These are phyloP conservation scores for Montipora foliosa DNA, from an alignment of 64 coral and sea anemone species.

Conservation along the genomic window DNA sequence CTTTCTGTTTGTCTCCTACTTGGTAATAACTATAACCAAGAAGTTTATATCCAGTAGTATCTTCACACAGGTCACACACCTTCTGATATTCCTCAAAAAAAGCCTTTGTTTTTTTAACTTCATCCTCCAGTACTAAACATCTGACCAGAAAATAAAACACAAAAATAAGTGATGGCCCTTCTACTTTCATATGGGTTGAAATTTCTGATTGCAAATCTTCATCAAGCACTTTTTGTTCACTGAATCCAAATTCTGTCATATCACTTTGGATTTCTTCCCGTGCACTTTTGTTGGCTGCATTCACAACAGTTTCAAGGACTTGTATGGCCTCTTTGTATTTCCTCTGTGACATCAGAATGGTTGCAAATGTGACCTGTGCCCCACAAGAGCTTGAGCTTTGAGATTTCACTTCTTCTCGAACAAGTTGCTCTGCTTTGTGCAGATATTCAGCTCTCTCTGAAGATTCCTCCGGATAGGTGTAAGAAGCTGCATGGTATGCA, in stretches of 20 bases:
- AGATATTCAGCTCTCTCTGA: conserved; percentile 50
- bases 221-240: conserved; percentile 57
- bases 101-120: conserved; percentile 26
- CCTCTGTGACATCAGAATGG: conserved; percentile 53
- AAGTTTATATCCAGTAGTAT: conserved; percentile 59
- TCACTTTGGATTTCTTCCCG: conserved; percentile 58
- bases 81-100: conserved; percentile 49
- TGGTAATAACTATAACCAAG: conserved; percentile 63
- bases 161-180: conserved; percentile 53
- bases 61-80: conserved; percentile 60
- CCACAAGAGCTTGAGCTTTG: conserved; percentile 44
- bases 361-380: conserved; percentile 36
- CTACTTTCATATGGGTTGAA: conserved; percentile 60
- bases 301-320: conserved; percentile 51
- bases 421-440: conserved; percentile 35
- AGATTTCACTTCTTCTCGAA: conserved; percentile 43
- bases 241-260: conserved; percentile 57
- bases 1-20: conserved; percentile 52
- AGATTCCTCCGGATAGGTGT: conserved; percentile 60
- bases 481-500: conserved; percentile 63
- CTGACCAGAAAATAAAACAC: conserved; percentile 46
- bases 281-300: conserved; percentile 3
- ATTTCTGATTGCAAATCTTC: conserved; percentile 62
- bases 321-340: conserved; percentile 57
- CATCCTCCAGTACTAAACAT: conserved; percentile 45